Percentiles rank a stretch among this genome's conserved stretches.
Evolutionary conservation across 92 coral and sea anemone species (phyloP).

Genomic region (Phymanthus crucifer): DNA sequence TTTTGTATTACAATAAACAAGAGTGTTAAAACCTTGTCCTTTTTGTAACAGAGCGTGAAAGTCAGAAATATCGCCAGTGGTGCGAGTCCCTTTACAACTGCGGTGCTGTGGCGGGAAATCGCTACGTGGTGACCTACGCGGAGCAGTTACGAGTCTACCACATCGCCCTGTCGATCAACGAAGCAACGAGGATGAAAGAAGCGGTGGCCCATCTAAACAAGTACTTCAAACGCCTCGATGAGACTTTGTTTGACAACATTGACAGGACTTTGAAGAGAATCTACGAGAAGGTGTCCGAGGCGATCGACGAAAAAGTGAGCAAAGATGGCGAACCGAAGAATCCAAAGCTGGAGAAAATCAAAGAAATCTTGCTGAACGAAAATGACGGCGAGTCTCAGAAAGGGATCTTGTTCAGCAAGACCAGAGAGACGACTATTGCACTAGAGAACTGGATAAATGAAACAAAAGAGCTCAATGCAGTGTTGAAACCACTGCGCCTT

Average conservation of each 20-base stretch:
- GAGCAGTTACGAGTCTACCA: slow-evolving; percentile 85
- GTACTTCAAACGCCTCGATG: slow-evolving; percentile 53
- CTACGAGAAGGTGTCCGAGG: slow-evolving; percentile 50
- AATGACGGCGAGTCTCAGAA: slow-evolving; percentile 25
- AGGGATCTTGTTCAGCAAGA: slow-evolving; percentile 86
- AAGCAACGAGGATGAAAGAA: slow-evolving; percentile 75
- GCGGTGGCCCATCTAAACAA: slow-evolving; percentile 55
- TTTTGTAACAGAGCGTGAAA: slow-evolving; percentile 19
- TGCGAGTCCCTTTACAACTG: slow-evolving; percentile 61
- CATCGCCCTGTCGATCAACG: slow-evolving; percentile 77
- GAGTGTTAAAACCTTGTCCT: too few species aligned
- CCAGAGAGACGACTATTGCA: slow-evolving; percentile 78
- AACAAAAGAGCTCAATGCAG: slow-evolving; percentile 46
- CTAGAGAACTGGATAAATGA: slow-evolving; percentile 79
- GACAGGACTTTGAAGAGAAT: slow-evolving; percentile 59
- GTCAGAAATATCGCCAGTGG: slow-evolving; percentile 90
- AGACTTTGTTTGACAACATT: slow-evolving; percentile 35
- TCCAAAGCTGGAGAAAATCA: slow-evolving; percentile 60
- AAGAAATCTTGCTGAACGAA: slow-evolving; percentile 52
- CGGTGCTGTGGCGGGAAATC: slow-evolving; percentile 47
- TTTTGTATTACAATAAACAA: too few species aligned
- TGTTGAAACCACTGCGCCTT: slow-evolving; percentile 66
- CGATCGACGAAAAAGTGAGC: slow-evolving; percentile 32
- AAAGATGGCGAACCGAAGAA: slow-evolving; percentile 68
- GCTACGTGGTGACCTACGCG: slow-evolving; percentile 76